Evolutionary conservation across 1,140 invertebrate genomes (phyloP), one percentile per base, ranked within the genome.

Genomic region (Pemphigus obesinymphae): DNA sequence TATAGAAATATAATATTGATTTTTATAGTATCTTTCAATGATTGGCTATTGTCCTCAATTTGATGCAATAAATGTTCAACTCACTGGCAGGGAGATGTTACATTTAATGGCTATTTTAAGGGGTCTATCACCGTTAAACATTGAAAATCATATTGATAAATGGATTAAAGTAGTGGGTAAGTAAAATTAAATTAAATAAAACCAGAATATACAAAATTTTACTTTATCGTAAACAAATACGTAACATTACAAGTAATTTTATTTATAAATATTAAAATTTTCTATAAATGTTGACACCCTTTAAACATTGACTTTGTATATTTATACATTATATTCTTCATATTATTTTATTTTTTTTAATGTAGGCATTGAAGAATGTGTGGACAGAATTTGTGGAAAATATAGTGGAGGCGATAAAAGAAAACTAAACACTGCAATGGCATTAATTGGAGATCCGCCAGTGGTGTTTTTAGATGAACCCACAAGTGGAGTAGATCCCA

Each of bases 341-440:
- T 63, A 37, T 66, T 37, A 66, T 66, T n/a, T n/a, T n/a, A n/a
- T 0, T 17, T 83, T 73, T n/a, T 58, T 70, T 40, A n/a, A n/a
- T n/a, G n/a, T 55, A 85, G 84, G 83, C 23, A 23, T 85, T 58
- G 70, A 83, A 37, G 84, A 84, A 29, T 83, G 84, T 66, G 58
- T 73, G 45, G 45, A 85, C 78, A 70, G 70, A 66, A 17, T 48
- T 13, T 83, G 84, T 75, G 84, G 84, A 17, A 78, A 29, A 17
- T 85, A 85, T 53, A 97, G 95, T 86, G 96, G 96, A 15, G 97
- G 97, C 0, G 99, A 98, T 84, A 98, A 97, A 86, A 90, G 97
- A 58, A 98, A 99, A 87, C 87, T 99, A 34, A 97, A 95, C 84
- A 96, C 96, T 55, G 96, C 96, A 0, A 91, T 99, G 68, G 94